Percentiles rank a stretch among this genome's conserved stretches.
Evolutionary conservation across 2,888 invertebrate species (phyloP).

Genomic region (Yponomeuta cagnagella): DNA sequence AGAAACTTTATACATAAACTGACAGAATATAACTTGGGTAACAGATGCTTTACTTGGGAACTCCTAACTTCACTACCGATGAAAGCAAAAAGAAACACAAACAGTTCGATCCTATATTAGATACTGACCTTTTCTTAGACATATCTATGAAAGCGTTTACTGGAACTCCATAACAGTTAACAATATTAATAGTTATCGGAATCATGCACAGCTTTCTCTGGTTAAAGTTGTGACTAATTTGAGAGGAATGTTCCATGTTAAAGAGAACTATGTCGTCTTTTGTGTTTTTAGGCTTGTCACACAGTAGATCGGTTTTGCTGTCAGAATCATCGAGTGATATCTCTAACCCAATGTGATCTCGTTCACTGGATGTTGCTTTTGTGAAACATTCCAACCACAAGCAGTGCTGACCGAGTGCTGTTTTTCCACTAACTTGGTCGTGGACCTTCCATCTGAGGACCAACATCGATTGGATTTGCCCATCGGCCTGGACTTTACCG

Average conservation of each 20-base stretch:
- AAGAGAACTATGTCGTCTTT: conserved; percentile 74
- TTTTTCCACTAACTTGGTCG: conserved; percentile 71
- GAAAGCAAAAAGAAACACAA: neutral
- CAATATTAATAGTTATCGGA: conserved; percentile 80
- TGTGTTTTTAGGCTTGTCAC: conserved; percentile 41
- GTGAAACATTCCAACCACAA: conserved; percentile 78
- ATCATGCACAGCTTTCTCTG: conserved; percentile 78
- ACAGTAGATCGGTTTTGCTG: conserved; percentile 33
- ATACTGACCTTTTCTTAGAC: conserved; percentile 44
- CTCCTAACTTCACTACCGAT: no score
- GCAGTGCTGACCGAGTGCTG: conserved; percentile 82
- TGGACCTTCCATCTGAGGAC: conserved; percentile 73
- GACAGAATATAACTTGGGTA: no score
- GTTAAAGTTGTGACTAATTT: conserved; percentile 79
- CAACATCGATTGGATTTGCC: conserved; percentile 63
- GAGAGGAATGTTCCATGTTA: conserved; percentile 74
- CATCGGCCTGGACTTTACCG: conserved; percentile 29
- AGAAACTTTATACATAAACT: no score
- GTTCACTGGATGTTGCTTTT: conserved; percentile 66
- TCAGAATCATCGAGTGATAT: conserved; percentile 51
- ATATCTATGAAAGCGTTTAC: conserved; percentile 78
- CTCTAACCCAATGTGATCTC: conserved; percentile 40
- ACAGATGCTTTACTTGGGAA: no score
- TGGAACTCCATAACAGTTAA: conserved; percentile 78
- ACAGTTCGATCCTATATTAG: neutral